Conservation (phyloP, 2,797 vertebrate genomes). For the Diplodus puntazzo region DNA sequence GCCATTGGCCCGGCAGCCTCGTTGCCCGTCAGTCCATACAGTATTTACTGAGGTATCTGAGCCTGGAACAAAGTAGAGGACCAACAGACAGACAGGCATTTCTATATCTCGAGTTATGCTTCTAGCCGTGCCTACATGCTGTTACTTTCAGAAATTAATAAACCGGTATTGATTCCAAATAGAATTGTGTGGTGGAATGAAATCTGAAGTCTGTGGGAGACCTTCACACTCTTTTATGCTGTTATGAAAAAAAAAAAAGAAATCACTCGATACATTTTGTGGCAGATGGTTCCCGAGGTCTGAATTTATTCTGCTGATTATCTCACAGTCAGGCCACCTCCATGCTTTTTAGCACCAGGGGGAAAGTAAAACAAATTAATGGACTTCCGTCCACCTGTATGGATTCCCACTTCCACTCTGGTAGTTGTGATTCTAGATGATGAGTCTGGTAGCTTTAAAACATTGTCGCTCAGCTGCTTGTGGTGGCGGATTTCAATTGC, state of each 20-base stretch:
- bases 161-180: not conserved
- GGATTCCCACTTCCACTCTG: not conserved
- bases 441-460: not conserved
- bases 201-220: not conserved
- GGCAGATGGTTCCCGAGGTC: not conserved
- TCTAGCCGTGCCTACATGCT: not conserved
- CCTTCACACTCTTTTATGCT: not conserved
- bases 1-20: too few relatives aligned
- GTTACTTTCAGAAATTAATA: not conserved
- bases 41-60: too few relatives aligned
- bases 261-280: not conserved
- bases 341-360: not conserved
- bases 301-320: not conserved
- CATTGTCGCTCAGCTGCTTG: not conserved
- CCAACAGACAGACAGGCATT: not conserved
- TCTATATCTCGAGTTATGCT: not conserved
- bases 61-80: not conserved
- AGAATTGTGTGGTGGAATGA: not conserved
- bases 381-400: not conserved
- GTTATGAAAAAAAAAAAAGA: not conserved
- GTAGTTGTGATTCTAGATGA: not conserved
- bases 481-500: conserved; percentile 8
- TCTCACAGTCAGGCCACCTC: not conserved
- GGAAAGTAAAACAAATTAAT: conserved; percentile 1
- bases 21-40: not conserved